Percentiles rank a stretch among this genome's conserved stretches.
phyloP scores from a whole-genome alignment of 2,113 vertebrate species.

The Lamprotornis superbus region DNA sequence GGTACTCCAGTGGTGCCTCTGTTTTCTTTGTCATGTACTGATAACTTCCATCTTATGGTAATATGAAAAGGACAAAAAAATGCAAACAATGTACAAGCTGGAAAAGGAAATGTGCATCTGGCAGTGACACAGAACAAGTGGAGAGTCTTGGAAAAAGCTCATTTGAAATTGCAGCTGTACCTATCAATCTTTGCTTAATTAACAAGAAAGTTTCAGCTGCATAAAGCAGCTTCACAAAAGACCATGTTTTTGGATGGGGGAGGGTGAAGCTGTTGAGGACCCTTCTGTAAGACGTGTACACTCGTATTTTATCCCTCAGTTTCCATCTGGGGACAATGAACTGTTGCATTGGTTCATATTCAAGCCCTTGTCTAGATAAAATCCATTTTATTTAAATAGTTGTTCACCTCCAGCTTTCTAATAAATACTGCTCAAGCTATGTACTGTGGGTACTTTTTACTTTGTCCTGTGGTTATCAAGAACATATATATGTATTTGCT shows the following conservation, averaged over 20 bases:
- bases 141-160: not conserved
- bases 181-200: not conserved
- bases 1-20: not conserved
- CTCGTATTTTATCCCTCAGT: not conserved
- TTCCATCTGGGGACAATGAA: not conserved
- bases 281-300: not conserved
- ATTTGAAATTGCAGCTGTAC: not conserved
- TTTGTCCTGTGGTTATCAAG: not conserved
- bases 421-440: not conserved
- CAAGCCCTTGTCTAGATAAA: not conserved
- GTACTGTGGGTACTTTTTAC: not conserved
- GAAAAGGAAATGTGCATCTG: not conserved
- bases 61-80: not conserved
- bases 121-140: not conserved
- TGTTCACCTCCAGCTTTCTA: not conserved
- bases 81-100: not conserved
- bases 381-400: not conserved
- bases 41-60: conserved; percentile 11
- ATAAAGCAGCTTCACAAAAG: not conserved
- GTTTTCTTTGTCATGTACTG: not conserved
- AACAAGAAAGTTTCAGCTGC: not conserved
- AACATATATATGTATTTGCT: not conserved
- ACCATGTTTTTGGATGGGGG: not conserved
- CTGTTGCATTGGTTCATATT: not conserved
- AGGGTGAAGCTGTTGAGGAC: not conserved